Percentiles rank a stretch among this genome's conserved stretches.
Conservation (phyloP, 2,113 vertebrate genomes). For the Colossoma macropomum region DNA sequence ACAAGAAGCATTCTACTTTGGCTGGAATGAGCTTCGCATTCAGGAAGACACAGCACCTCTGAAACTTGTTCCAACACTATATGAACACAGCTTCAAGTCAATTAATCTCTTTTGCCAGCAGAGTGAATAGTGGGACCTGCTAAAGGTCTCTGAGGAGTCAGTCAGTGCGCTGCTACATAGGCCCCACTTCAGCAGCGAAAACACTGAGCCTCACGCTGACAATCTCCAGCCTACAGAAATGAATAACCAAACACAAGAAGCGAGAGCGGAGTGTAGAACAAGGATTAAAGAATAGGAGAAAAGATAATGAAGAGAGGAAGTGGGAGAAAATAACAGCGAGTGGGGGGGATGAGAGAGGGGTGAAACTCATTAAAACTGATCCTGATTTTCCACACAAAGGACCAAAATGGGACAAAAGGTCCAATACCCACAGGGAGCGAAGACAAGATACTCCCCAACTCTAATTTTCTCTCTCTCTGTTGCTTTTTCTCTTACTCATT, state of each 20-base stretch:
- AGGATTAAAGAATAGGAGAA: slow-evolving; percentile 38
- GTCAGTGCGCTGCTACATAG: neutral
- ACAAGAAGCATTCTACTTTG: slow-evolving; percentile 34
- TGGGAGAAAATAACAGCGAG: slow-evolving; percentile 35
- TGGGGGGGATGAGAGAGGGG: slow-evolving; percentile 13
- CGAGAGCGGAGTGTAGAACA: slow-evolving; percentile 50
- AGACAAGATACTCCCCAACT: slow-evolving; percentile 29
- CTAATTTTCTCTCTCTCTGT: slow-evolving; percentile 23
- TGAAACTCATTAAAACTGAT: slow-evolving; percentile 59
- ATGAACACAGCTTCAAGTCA: slow-evolving; percentile 43
- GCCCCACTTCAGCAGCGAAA: slow-evolving; percentile 11
- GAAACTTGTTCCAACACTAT: slow-evolving; percentile 38
- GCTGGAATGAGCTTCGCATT: slow-evolving; percentile 18
- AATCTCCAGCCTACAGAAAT: slow-evolving; percentile 48
- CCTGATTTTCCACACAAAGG: slow-evolving; percentile 51
- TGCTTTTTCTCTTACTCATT: slow-evolving; percentile 20
- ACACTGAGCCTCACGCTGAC: slow-evolving; percentile 28
- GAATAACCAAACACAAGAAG: slow-evolving; percentile 52
- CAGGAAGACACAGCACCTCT: slow-evolving; percentile 38
- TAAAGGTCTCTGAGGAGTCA: slow-evolving; percentile 34
- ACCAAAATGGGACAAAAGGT: slow-evolving; percentile 43
- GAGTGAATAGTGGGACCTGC: slow-evolving; percentile 24
- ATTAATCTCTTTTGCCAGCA: slow-evolving; percentile 40
- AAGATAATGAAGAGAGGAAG: slow-evolving; percentile 40
- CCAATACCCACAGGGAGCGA: slow-evolving; percentile 40